Percentiles rank a stretch among this genome's conserved stretches.
Conservation (phyloP, 2,113 vertebrate species). For the Eidolon helvum region DNA sequence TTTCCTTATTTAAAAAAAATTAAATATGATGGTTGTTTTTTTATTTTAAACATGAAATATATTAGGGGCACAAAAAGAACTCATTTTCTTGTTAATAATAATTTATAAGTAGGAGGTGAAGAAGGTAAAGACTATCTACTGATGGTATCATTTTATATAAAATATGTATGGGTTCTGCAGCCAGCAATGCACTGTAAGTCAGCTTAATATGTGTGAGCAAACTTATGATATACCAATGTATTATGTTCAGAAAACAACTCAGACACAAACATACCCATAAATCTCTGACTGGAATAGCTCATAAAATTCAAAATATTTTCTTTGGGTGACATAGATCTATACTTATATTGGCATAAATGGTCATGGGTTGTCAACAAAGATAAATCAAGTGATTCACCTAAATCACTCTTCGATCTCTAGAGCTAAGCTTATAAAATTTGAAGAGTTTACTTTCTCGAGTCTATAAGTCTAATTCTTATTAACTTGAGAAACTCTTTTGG, state of each 20-base stretch:
- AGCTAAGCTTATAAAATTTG: conserved; percentile 75
- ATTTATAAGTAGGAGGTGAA: conserved; percentile 50
- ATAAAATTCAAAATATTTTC: conserved; percentile 81
- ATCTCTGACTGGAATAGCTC: conserved; percentile 71
- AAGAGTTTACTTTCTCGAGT: conserved; percentile 66
- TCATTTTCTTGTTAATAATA: conserved; percentile 63
- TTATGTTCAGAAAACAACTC: conserved; percentile 55
- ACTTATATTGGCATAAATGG: conserved; percentile 78
- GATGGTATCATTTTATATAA: conserved; percentile 70
- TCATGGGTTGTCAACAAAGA: conserved; percentile 80
- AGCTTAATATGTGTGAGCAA: conserved; percentile 65
- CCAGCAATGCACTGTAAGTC: conserved; percentile 44
- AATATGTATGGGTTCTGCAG: conserved; percentile 76
- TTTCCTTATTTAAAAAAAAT: conserved; percentile 57
- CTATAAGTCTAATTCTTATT: conserved; percentile 64
- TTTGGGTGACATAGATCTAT: conserved; percentile 79
- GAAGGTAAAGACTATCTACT: conserved; percentile 50
- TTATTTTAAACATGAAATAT: conserved; percentile 73
- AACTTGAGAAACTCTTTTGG: conserved; percentile 70
- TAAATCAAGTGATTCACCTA: conserved; percentile 78
- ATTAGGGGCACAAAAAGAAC: conserved; percentile 61
- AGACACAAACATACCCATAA: conserved; percentile 62
- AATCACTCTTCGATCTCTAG: conserved; percentile 73
- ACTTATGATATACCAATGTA: conserved; percentile 44
- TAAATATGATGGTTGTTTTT: conserved; percentile 58